Base-by-base conservation (phyloP, 2,797 vertebrate genomes). In the Todus mexicanus region DNA sequence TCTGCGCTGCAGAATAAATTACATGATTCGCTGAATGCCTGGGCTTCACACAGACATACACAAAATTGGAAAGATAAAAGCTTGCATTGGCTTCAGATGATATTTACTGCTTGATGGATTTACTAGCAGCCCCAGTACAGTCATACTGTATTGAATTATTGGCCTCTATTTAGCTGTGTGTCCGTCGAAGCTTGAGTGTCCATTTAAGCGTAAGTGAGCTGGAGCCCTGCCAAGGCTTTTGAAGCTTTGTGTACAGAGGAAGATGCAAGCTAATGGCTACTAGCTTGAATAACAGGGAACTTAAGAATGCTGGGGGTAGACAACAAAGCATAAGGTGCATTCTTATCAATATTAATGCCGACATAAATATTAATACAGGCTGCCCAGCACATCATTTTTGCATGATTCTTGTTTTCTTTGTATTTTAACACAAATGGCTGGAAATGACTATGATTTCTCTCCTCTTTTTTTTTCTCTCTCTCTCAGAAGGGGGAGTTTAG, bases 21-120 rank as follows among this genome's bases (percentile, higher is more conserved):
- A 98, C 97, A 98, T 98, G 98, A 98, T 98, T 98, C 92, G 12
- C 93, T 98, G 98, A 98, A 98, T 97, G 97, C 97, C 93, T 95
- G 92, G 95, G 96, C 96, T 97, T 97, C 84, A 78, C 96, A 97
- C 94, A 98, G 97, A 97, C 97, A 95, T 97, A 97, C 96, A 97
- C 96, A 98, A 97, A 98, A 98, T 97, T 98, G 98, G 97, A 98
- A 98, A 98, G 98, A 98, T 98, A 98, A 98, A 98, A 98, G 98
- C 97, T 98, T 98, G 97, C 97, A 96, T 97, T 98, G 98, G 97
- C 97, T 98, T 97, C 97, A 98, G 97, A 98, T 97, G 97, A 98
- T 98, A 98, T 98, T 98, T 98, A 98, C 97, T 97, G 97, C 97
- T 97, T 98, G 98, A 98, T 98, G 97, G 98, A 98, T 98, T 98